These are phyloP conservation scores for Myrmecobius fasciatus DNA, from an alignment of 2,113 vertebrate genomes.

Conservation along the genomic window DNA sequence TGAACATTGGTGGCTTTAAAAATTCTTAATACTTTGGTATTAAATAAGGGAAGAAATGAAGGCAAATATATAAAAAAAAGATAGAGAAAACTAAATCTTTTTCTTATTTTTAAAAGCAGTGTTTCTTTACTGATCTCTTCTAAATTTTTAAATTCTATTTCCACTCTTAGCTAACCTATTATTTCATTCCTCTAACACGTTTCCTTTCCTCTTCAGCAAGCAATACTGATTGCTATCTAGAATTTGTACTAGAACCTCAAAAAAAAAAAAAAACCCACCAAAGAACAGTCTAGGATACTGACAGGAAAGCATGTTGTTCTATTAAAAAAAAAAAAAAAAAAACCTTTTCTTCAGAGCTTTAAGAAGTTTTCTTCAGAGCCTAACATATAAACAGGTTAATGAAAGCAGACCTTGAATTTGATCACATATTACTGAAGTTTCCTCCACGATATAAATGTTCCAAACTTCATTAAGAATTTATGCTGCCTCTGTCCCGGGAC, in stretches of 20 bases:
- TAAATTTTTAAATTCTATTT: not conserved
- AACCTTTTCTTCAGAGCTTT: not conserved
- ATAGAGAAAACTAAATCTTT: not conserved
- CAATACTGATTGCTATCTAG: not conserved
- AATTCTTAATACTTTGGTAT: not conserved
- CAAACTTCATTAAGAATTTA: not conserved
- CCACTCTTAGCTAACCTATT: not conserved
- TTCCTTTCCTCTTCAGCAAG: not conserved
- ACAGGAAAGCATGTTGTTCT: not conserved
- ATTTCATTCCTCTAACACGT: not conserved
- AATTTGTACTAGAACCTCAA: not conserved
- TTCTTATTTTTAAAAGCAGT: not conserved
- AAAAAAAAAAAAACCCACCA: not conserved
- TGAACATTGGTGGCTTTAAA: not conserved
- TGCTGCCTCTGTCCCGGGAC: not conserved
- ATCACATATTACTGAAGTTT: not conserved
- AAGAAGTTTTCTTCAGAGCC: not conserved
- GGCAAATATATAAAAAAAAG: not conserved
- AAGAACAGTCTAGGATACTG: not conserved
- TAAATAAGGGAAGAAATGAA: not conserved
- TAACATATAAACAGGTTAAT: not conserved
- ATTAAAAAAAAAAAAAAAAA: too few relatives aligned
- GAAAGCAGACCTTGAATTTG: not conserved
- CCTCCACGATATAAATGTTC: not conserved
- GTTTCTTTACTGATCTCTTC: not conserved